Evolutionary conservation across 2,113 vertebrate species (phyloP).

Genomic region (Scomber scombrus): DNA sequence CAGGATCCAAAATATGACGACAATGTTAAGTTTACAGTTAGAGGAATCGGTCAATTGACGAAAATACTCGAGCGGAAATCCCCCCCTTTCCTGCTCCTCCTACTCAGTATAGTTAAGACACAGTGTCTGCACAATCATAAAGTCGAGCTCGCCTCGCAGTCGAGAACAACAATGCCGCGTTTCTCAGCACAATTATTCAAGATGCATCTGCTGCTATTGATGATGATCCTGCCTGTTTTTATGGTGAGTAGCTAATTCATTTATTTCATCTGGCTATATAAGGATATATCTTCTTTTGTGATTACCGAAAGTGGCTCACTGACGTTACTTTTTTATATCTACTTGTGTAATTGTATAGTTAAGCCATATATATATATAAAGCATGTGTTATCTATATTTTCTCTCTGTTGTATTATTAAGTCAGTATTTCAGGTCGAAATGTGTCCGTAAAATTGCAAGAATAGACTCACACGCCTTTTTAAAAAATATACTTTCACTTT

Average conservation of each 20-base stretch:
- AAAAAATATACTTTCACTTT: slow-evolving; percentile 61
- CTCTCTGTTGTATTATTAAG: neutral
- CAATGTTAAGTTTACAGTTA: too few relatives aligned
- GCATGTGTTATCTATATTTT: rapidly evolving
- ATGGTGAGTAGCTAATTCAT: slow-evolving; percentile 22
- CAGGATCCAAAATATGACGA: too few relatives aligned
- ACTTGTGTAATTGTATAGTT: neutral
- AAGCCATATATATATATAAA: neutral
- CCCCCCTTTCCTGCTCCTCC: too few relatives aligned
- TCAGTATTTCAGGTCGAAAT: neutral
- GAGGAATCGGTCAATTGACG: too few relatives aligned
- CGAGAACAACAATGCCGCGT: rapidly evolving
- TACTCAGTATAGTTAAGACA: too few relatives aligned
- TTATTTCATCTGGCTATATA: neutral
- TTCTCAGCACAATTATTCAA: neutral
- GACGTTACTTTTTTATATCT: neutral
- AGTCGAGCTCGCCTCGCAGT: too few relatives aligned
- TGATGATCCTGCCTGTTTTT: neutral
- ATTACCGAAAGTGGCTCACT: neutral
- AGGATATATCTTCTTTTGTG: neutral
- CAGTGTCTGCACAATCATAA: too few relatives aligned
- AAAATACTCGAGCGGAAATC: too few relatives aligned
- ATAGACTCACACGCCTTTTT: neutral
- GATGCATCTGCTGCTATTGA: neutral
- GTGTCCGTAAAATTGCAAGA: rapidly evolving